phyloP scores from a whole-genome alignment of 1,140 invertebrate genomes.

The Bemisia tabaci region DNA sequence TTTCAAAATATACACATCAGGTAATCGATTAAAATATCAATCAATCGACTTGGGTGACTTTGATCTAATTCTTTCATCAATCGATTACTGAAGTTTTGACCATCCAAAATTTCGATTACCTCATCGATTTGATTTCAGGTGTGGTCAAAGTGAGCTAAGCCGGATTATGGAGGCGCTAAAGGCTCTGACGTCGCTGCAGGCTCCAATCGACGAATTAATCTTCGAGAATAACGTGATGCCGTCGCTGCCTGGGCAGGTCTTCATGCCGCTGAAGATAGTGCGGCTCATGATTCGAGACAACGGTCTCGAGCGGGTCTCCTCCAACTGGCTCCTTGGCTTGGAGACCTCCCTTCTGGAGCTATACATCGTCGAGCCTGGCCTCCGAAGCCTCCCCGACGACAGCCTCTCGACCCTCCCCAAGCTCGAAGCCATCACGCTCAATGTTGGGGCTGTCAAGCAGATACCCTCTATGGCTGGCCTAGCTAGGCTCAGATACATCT shows the following conservation, averaged over 20 bases:
- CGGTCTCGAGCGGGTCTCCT: constrained; percentile 61
- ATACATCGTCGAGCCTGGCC: constrained; percentile 66
- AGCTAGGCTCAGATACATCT: constrained; percentile 22
- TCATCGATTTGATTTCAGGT: constrained; percentile 45
- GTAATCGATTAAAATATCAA: no score
- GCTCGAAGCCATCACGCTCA: constrained; percentile 65
- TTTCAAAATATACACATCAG: no score
- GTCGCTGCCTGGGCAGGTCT: constrained; percentile 60
- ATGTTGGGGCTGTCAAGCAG: constrained; percentile 55
- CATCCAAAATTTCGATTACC: background rate
- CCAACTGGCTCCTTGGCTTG: constrained; percentile 61
- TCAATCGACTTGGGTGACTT: no score
- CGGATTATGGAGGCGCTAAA: constrained; percentile 57
- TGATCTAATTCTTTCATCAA: background rate
- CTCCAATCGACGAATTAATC: constrained; percentile 67
- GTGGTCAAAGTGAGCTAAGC: constrained; percentile 67
- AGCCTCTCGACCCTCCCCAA: constrained; percentile 56
- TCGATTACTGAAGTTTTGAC: background rate
- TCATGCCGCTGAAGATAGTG: constrained; percentile 55
- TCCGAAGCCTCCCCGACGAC: constrained; percentile 60
- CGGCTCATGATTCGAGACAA: constrained; percentile 70
- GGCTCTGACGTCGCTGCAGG: constrained; percentile 46
- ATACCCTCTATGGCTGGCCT: constrained; percentile 38
- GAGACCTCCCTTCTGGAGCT: constrained; percentile 64
- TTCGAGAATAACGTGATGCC: constrained; percentile 73